Evolutionary conservation across 2,888 invertebrate species (phyloP).

Genomic region (Meandrusa payeni): DNA sequence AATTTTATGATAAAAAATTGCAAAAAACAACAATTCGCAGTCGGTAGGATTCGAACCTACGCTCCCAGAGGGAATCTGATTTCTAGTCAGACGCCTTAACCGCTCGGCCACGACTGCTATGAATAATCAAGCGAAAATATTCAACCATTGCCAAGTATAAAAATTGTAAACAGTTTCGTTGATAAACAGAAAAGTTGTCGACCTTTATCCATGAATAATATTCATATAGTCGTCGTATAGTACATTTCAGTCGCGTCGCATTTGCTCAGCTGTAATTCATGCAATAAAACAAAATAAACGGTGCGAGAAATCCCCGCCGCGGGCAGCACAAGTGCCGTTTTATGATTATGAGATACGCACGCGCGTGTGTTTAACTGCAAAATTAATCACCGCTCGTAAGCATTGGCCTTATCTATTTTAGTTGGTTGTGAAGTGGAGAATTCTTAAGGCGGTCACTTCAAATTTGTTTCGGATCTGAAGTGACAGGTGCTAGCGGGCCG

Average conservation of each 20-base stretch:
- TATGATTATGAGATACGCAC: slow-evolving; percentile 60
- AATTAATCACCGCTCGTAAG: slow-evolving; percentile 43
- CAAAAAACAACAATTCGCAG: slow-evolving; percentile 74
- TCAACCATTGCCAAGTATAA: background rate
- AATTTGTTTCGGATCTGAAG: slow-evolving; percentile 26
- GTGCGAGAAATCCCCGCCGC: slow-evolving; percentile 52
- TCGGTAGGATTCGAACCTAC: slow-evolving; percentile 95
- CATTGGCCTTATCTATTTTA: slow-evolving; percentile 29
- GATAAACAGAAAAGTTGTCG: slow-evolving; percentile 4
- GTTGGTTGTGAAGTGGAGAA: slow-evolving; percentile 25
- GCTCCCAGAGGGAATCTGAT: slow-evolving; percentile 95
- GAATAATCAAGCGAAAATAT: background rate
- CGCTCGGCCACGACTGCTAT: slow-evolving; percentile 91
- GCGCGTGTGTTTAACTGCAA: slow-evolving; percentile 39
- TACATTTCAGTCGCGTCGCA: slow-evolving; percentile 32
- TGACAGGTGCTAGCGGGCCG: slow-evolving; percentile 22
- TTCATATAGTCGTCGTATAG: slow-evolving; percentile 1
- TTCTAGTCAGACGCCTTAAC: slow-evolving; percentile 95
- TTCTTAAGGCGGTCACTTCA: slow-evolving; percentile 25
- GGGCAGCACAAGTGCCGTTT: slow-evolving; percentile 50
- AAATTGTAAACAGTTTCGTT: background rate
- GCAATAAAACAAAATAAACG: slow-evolving; percentile 56
- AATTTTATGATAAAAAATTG: background rate
- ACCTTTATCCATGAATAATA: slow-evolving; percentile 7
- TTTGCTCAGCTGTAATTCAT: slow-evolving; percentile 53